These are phyloP conservation scores for Lepidurus couesii DNA, from an alignment of 1,140 invertebrate species.

Conservation along the genomic window DNA sequence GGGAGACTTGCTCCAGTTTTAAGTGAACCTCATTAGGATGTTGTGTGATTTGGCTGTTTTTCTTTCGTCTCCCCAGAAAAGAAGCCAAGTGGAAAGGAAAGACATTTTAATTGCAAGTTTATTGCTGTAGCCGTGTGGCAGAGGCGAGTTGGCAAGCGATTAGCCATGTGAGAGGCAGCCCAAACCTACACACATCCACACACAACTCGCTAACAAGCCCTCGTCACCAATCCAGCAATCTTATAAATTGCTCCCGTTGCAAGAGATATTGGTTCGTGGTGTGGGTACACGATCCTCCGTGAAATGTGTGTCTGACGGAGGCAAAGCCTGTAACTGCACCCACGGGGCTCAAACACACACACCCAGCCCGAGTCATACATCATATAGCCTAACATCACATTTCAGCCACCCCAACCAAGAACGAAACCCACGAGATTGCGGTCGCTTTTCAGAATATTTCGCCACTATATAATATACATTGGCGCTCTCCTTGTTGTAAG, in stretches of 20 bases:
- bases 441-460: constrained; percentile 1
- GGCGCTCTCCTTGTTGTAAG: not conserved
- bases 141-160: not conserved
- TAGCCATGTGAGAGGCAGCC: too few relatives aligned
- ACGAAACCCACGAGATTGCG: not conserved
- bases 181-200: too few relatives aligned
- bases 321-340: constrained; percentile 17
- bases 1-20: not conserved
- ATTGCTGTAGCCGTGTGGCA: not conserved
- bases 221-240: not conserved
- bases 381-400: constrained; percentile 3
- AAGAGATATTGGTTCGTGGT: constrained; percentile 9
- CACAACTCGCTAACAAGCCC: not conserved
- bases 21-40: not conserved
- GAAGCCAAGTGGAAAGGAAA: not conserved
- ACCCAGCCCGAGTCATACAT: not conserved
- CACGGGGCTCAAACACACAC: constrained; percentile 6
- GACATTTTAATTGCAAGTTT: not conserved
- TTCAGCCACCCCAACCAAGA: not conserved
- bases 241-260: not conserved
- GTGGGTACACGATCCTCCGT: constrained; percentile 13
- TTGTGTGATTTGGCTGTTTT: too few relatives aligned
- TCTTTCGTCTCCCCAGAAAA: too few relatives aligned
- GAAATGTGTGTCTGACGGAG: constrained; percentile 18
- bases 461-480: constrained; percentile 14